Base-by-base conservation (phyloP, 2,797 vertebrate genomes). In the Pelodytes ibericus region DNA sequence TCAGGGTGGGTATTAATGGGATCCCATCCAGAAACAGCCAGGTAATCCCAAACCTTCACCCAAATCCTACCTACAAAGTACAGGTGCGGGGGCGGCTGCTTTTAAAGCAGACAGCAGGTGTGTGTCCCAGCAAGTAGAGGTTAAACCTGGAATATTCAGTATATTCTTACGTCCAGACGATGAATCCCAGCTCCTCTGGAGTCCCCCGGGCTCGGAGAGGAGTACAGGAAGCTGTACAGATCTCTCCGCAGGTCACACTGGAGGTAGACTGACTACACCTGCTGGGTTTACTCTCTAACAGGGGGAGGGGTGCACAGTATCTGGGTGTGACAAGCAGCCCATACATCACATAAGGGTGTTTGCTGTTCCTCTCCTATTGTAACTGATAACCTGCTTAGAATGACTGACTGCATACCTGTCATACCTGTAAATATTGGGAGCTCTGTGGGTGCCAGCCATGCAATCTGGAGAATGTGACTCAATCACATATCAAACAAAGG, bases 251-350 rank as follows among this genome's bases (percentile, higher is more conserved):
- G 75, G 1, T 33, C 24, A 22, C 16, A 31, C 13, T 62, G 49
- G 18, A 69, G 11, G 33, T 41, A 70, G 20, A 56, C 29, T 47
- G 13, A 16, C 44, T 69, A 29, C 75, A 77, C 75, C 75, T 77
- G 75, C 49, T 59, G 75, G 36, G n/a, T n/a, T 31, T 58, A 27
- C 53, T 57, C 33, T 29, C 25, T 27, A 18, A 30, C 66, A 41
- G 68, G 75, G 75, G 68, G 68, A 62, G 74, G 74, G 56, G 68
- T 24, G 25, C 39, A 16, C 29, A 64, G 68, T 30, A 30, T 71
- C 68, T 71, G 75, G 75, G 75, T 77, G 75, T 71, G 75, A 70
- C 75, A 22, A 4, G 4, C 57, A 29, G n/a, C n/a, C n/a, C n/a
- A n/a, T n/a, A n/a, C n/a, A n/a, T n/a, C n/a, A n/a, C n/a, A n/a